Conservation (phyloP, 1,140 invertebrate species). For the Cheumatopsyche charites region DNA sequence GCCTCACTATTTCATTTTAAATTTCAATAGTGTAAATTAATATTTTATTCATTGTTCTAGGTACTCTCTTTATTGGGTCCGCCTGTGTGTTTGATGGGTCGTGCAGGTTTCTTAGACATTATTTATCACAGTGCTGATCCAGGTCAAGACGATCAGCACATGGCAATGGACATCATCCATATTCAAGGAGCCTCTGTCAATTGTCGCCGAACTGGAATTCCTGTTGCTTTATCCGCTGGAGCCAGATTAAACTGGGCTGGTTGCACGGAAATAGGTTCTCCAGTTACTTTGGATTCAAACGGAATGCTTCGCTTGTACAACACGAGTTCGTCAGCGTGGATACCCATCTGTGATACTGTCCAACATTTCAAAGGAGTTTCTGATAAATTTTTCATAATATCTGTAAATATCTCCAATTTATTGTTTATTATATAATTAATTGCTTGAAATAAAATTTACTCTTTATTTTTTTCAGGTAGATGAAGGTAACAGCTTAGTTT, state of each 20-base stretch:
- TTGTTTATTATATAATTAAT: background rate
- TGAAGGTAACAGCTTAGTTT: constrained; percentile 78
- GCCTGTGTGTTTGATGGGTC: constrained; percentile 71
- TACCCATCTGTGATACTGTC: constrained; percentile 76
- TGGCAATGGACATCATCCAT: constrained; percentile 62
- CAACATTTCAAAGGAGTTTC: constrained; percentile 65
- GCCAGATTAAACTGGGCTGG: constrained; percentile 81
- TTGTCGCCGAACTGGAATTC: constrained; percentile 49
- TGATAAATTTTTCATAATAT: constrained; percentile 58
- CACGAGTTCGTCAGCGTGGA: constrained; percentile 72
- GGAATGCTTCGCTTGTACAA: constrained; percentile 72
- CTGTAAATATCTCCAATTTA: constrained; percentile 50
- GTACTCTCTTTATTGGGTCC: constrained; percentile 73
- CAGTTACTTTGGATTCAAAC: constrained; percentile 69
- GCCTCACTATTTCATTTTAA: background rate
- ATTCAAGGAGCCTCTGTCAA: constrained; percentile 34
- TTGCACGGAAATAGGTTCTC: constrained; percentile 79
- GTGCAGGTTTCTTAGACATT: constrained; percentile 73
- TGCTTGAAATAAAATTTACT: background rate
- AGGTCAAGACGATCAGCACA: constrained; percentile 62
- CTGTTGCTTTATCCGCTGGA: constrained; percentile 73
- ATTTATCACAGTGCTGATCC: constrained; percentile 74
- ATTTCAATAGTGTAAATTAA: background rate
- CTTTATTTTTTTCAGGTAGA: constrained; percentile 70
- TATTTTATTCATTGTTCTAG: constrained; percentile 46